Evolutionary conservation across 2,888 invertebrate species (phyloP).

Genomic region (Nomada ferruginata): DNA sequence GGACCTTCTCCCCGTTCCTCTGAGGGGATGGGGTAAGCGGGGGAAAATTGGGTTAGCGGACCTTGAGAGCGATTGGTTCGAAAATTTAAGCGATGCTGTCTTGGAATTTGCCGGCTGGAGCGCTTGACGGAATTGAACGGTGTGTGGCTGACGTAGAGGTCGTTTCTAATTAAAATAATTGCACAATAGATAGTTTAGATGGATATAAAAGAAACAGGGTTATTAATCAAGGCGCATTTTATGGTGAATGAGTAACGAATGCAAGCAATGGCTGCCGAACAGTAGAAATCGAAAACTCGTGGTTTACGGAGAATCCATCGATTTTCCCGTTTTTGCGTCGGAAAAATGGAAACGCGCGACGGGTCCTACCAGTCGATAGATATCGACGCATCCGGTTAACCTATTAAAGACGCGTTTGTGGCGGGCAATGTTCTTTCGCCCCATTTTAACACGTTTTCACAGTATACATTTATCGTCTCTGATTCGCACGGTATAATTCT

Average conservation of each 20-base stretch:
- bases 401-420: constrained; percentile 39
- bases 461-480: constrained; percentile 33
- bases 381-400: constrained; percentile 48
- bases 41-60: constrained; percentile 14
- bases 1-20: not conserved
- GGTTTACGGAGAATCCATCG: constrained; percentile 16
- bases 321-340: constrained; percentile 21
- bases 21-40: not conserved
- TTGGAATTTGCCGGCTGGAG: not conserved
- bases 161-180: no score
- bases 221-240: no score
- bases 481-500: not conserved
- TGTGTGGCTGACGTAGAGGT: not conserved
- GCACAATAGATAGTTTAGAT: no score
- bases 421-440: constrained; percentile 8
- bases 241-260: no score
- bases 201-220: not conserved
- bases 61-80: not conserved
- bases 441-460: constrained; percentile 13
- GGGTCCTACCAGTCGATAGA: constrained; percentile 28
- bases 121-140: not conserved
- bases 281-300: constrained; percentile 33
- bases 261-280: constrained; percentile 2
- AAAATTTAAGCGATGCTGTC: not conserved
- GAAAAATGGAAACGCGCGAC: constrained; percentile 21